These are phyloP conservation scores for Hoplostethus mediterraneus DNA, from an alignment of 2,797 vertebrate species.

Conservation along the genomic window DNA sequence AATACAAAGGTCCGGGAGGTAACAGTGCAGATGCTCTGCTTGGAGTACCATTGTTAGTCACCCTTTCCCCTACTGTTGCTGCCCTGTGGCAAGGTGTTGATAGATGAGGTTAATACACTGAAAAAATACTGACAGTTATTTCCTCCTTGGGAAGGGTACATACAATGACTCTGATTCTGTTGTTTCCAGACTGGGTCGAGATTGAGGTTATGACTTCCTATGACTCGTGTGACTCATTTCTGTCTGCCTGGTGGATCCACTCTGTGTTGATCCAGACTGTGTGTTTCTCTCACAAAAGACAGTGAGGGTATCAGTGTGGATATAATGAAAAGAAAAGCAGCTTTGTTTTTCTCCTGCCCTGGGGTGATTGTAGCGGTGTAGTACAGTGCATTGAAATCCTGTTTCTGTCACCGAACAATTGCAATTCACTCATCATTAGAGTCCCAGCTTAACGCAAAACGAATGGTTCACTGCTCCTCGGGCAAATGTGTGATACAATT, in stretches of 20 bases:
- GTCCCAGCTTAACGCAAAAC: neutral
- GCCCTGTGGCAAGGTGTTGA: slow-evolving; percentile 68
- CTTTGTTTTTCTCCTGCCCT: neutral
- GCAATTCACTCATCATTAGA: neutral
- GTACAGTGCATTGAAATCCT: neutral
- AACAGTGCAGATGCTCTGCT: slow-evolving; percentile 51
- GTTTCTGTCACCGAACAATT: neutral
- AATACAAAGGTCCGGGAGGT: slow-evolving; percentile 66
- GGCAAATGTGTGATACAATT: neutral
- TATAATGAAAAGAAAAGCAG: neutral
- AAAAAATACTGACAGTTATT: slow-evolving; percentile 77
- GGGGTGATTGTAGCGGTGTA: neutral
- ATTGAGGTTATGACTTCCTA: slow-evolving; percentile 71
- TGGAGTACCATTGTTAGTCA: slow-evolving; percentile 69
- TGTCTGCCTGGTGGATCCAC: slow-evolving; percentile 41
- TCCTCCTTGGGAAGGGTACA: slow-evolving; percentile 70
- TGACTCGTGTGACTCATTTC: slow-evolving; percentile 69
- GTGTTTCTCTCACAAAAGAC: slow-evolving; percentile 22
- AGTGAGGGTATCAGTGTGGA: neutral
- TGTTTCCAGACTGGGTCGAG: slow-evolving; percentile 64
- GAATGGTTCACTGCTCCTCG: neutral
- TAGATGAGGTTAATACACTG: slow-evolving; percentile 75
- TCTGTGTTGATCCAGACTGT: slow-evolving; percentile 32
- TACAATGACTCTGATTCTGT: slow-evolving; percentile 70
- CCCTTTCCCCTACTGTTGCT: slow-evolving; percentile 59